phyloP scores from a whole-genome alignment of 2,888 invertebrate species.

The Aleiodes leptofemur region DNA sequence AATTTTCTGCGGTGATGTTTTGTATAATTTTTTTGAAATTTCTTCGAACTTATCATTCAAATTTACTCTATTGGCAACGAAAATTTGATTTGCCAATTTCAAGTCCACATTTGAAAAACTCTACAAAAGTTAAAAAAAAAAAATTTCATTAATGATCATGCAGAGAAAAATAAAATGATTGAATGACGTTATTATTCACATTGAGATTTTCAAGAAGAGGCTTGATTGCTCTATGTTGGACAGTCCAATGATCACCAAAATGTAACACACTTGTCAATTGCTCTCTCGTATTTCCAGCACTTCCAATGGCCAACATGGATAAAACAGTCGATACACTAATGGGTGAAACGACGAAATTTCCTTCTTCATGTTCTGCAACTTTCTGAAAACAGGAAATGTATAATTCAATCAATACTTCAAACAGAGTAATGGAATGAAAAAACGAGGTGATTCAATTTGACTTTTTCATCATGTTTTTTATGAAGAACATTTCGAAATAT shows the following conservation, averaged over 20 bases:
- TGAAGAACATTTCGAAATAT: no score
- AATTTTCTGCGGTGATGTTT: constrained; percentile 80
- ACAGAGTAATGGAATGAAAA: constrained; percentile 27
- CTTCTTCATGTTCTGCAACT: constrained; percentile 46
- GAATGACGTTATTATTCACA: constrained; percentile 54
- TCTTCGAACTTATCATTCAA: constrained; percentile 78
- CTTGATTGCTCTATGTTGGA: constrained; percentile 58
- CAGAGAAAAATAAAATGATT: constrained; percentile 12
- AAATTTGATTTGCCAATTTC: constrained; percentile 85
- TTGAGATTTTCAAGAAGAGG: constrained; percentile 60
- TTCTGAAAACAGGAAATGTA: constrained; percentile 52
- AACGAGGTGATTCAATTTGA: not conserved
- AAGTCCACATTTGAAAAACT: constrained; percentile 78
- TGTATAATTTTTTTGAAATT: constrained; percentile 80
- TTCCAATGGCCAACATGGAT: constrained; percentile 67
- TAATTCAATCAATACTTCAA: no score
- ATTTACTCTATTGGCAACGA: constrained; percentile 76
- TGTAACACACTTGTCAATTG: constrained; percentile 61
- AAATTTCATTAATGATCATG: not conserved
- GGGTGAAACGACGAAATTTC: constrained; percentile 68
- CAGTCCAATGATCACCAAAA: constrained; percentile 56
- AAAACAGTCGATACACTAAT: constrained; percentile 69
- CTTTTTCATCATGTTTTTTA: no score
- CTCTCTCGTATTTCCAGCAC: constrained; percentile 61
- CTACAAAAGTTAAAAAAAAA: constrained; percentile 53